Conservation (phyloP, 2,888 invertebrate genomes). For the Brachylomia viminalis region DNA sequence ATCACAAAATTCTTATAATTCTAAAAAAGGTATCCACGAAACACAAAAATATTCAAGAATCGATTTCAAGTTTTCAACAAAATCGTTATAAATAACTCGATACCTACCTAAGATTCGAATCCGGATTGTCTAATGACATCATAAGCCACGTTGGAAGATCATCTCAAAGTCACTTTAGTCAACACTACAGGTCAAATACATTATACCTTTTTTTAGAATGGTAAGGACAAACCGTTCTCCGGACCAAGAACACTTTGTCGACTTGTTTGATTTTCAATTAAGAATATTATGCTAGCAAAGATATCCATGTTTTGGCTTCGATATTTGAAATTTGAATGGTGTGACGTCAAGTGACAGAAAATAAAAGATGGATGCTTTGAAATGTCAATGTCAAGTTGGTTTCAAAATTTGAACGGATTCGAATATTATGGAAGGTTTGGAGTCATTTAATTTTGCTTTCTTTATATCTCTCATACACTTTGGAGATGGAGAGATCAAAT, state of each 20-base stretch:
- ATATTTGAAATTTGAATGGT: constrained; percentile 25
- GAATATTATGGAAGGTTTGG: constrained; percentile 27
- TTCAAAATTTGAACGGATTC: constrained; percentile 28
- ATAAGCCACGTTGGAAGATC: constrained; percentile 52
- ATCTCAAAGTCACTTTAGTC: constrained; percentile 57
- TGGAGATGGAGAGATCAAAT: neutral
- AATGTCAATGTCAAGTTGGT: constrained; percentile 48
- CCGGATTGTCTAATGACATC: constrained; percentile 63
- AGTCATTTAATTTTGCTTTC: neutral
- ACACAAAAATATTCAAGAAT: neutral
- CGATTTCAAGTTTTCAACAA: neutral
- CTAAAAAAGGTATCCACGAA: too few relatives aligned
- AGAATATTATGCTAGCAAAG: constrained; percentile 16
- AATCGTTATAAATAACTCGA: constrained; percentile 42
- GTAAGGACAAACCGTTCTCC: constrained; percentile 53
- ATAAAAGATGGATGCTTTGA: constrained; percentile 39
- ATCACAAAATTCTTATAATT: neutral
- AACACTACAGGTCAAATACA: constrained; percentile 55
- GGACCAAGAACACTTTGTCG: constrained; percentile 44
- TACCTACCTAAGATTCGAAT: constrained; percentile 40
- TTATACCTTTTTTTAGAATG: constrained; percentile 59
- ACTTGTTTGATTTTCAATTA: constrained; percentile 52
- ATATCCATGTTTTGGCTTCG: neutral
- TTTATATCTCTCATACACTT: neutral
- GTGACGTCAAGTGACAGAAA: constrained; percentile 22